Evolutionary conservation across 2,113 vertebrate genomes (phyloP), one percentile per base, ranked within the genome.

Genomic region (Lipophrys pholis): DNA sequence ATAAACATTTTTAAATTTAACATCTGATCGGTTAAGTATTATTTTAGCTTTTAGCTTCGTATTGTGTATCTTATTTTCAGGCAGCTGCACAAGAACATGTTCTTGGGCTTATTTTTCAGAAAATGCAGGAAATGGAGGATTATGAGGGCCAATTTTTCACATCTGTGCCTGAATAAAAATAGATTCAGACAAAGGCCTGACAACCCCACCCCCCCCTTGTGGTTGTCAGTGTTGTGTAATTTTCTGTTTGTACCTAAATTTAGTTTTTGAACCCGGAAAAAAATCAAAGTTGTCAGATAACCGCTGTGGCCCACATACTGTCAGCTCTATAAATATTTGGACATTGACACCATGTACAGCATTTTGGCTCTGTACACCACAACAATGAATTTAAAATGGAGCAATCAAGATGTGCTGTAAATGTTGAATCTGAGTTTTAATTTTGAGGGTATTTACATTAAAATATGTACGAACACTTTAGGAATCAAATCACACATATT

Each of bases 131-230:
- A 30, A 30, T 11, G 41, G 0, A 56, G 39, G 5, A 4, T 14
- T 46, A 10, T 45, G 46, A 59, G 9, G 30, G 58, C 56, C 45
- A 39, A 12, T 45, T 56, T 65, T 4, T 41, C n/a, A 51, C 21
- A 55, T 17, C 36, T 66, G 17, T 49, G 1, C 21, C 53, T 79
- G 10, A 49, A 65, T 49, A 66, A 50, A 60, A 56, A 51, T 45
- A 40, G 38, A 60, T 45, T 63, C 8, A 56, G 51, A 46, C 42
- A 45, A 15, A 63, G 17, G 15, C 52, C 57, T 80, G 69, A 63
- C 15, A 57, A 40, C 52, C 50, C 12, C 36, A 42, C n/a, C 15
- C n/a, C 15, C n/a, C 10, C 38, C 9, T 21, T 0, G 5, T 30
- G 6, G 10, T 38, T 41, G 51, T 57, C 54, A 45, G 57, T 53